Base-by-base conservation (phyloP, 2,888 invertebrate species). In the Epinotia brunnichana region DNA sequence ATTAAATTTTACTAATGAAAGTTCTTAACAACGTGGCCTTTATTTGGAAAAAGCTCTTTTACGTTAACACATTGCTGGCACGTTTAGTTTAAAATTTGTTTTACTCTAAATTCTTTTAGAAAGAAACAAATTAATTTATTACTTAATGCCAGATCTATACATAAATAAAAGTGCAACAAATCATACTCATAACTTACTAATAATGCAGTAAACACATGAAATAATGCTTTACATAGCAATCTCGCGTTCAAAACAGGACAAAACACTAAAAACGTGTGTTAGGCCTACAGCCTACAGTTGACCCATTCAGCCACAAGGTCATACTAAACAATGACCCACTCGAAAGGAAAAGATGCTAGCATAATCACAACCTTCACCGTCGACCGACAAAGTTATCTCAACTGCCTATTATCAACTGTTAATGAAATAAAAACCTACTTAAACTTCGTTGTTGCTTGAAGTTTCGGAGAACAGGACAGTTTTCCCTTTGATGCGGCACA, bases 341-440 rank as follows among this genome's bases (percentile, higher is more conserved):
- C 19, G 21, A 19, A 17, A 48, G 5, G 3, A 4, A 7, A 54
- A 19, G 44, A 41, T 54, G 53, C 41, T 2, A 56, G 17, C 15
- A 15, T 13, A 17, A 39, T 64, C 57, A 21, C 29, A 56, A 48
- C 67, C 44, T 66, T 64, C 48, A 60, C 48, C 57, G 3, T 24
- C 63, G 53, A 9, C 71, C 71, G 71, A 51, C 71, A 66, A 66
- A 71, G 56, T 35, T 72, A 72, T 72, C 71, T 72, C 35, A 70
- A 70, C 17, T 56, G 35, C 60, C 9, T 48, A 24, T 67, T 67
- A 72, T 71, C 71, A 61, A 19, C 51, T 63, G 39, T 44, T 29
- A 51, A 63, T 64, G 4, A 59, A 60, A 70, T 54, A 54, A 56
- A 24, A 63, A 70, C 62, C 56, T 63, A 48, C 63, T 44, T 67